Percentiles rank a stretch among this genome's conserved stretches.
phyloP scores from a whole-genome alignment of 1,140 invertebrate genomes.

The Drosophila watanabei region DNA sequence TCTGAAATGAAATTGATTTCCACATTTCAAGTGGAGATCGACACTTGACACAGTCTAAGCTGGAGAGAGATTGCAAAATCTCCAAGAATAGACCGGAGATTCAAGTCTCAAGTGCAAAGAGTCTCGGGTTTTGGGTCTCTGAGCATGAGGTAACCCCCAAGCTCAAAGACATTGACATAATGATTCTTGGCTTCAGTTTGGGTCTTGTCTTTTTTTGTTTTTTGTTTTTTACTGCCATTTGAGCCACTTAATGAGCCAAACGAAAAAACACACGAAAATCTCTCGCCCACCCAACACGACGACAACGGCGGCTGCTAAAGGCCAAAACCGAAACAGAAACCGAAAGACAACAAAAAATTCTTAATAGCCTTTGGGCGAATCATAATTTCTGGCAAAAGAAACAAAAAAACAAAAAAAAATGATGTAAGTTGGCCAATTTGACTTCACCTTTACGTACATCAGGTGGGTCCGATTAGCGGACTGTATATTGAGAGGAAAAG shows the following conservation, averaged over 20 bases:
- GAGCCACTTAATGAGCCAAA: slow-evolving; percentile 68
- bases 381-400: slow-evolving; percentile 31
- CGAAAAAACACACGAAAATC: slow-evolving; percentile 20
- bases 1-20: slow-evolving; percentile 13
- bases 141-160: slow-evolving; percentile 69
- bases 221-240: slow-evolving; percentile 40
- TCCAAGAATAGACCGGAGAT: slow-evolving; percentile 59
- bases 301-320: slow-evolving; percentile 16
- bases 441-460: slow-evolving; percentile 71
- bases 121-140: slow-evolving; percentile 15
- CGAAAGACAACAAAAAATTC: slow-evolving; percentile 55
- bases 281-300: slow-evolving; percentile 62
- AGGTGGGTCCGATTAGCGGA: slow-evolving; percentile 44
- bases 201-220: slow-evolving; percentile 9
- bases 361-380: slow-evolving; percentile 72
- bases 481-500: not conserved
- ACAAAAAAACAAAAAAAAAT: slow-evolving; percentile 15
- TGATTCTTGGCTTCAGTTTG: slow-evolving; percentile 61
- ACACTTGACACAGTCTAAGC: no score
- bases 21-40: slow-evolving; percentile 12
- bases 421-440: slow-evolving; percentile 80
- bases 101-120: slow-evolving; percentile 57
- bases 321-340: slow-evolving; percentile 20
- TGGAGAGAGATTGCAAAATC: slow-evolving; percentile 57
- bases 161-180: slow-evolving; percentile 76